Evolutionary conservation across 2,113 vertebrate genomes (phyloP).

Genomic region (Oryzias melastigma): DNA sequence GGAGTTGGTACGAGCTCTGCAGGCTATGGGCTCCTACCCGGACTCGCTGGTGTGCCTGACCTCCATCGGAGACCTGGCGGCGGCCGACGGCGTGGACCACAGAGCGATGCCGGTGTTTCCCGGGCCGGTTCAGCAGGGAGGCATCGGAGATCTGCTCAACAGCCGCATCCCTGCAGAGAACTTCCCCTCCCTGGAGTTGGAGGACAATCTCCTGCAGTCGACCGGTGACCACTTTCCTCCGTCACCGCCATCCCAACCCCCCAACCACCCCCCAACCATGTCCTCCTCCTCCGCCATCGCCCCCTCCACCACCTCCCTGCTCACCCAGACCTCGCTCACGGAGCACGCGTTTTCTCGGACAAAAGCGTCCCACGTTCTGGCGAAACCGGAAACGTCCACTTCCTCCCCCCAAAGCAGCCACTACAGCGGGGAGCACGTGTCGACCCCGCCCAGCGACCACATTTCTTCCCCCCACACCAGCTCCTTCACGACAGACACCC

Average conservation of each 20-base stretch:
- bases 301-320: conserved; percentile 76
- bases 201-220: conserved; percentile 91
- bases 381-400: conserved; percentile 87
- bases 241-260: conserved; percentile 84
- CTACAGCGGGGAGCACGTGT: conserved; percentile 95
- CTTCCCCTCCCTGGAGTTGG: conserved; percentile 93
- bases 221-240: conserved; percentile 85
- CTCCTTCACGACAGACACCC: conserved; percentile 90
- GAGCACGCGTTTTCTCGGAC: conserved; percentile 92
- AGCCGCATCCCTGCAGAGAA: conserved; percentile 89
- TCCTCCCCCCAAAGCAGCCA: conserved; percentile 92
- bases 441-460: conserved; percentile 94
- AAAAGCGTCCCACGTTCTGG: conserved; percentile 84
- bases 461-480: conserved; percentile 89
- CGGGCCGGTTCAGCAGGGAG: conserved; percentile 81
- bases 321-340: conserved; percentile 85
- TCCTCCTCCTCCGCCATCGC: conserved; percentile 78
- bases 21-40: conserved; percentile 89
- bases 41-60: conserved; percentile 95
- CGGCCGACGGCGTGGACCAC: conserved; percentile 89
- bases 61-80: conserved; percentile 91
- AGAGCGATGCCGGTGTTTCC: conserved; percentile 89
- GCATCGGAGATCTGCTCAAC: conserved; percentile 92
- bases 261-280: conserved; percentile 81
- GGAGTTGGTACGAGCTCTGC: conserved; percentile 94